Base-by-base conservation (phyloP, 2,888 invertebrate genomes). In the Rhyacophila evoluta region DNA sequence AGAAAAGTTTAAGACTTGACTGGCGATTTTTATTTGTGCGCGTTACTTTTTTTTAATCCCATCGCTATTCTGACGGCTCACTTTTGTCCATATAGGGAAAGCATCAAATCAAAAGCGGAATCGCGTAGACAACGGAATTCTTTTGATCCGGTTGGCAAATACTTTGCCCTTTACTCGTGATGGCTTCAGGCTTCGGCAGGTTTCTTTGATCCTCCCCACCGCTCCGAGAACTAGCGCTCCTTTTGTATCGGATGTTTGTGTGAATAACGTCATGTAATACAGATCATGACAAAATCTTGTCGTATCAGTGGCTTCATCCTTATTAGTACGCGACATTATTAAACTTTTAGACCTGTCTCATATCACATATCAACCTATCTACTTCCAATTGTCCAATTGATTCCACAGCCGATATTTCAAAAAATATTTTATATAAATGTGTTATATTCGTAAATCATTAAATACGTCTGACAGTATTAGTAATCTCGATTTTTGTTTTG, bases 111-210 rank as follows among this genome's bases (percentile, higher is more conserved):
- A 55, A 55, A 19, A 55, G 25, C 25, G 10, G 55, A 25, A 25
- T 55, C 55, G 55, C 55, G 55, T 55, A 55, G 55, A 55, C 55
- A 55, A 55, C 55, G 55, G 55, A 55, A 55, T 55, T 15, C 55
- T 25, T 55, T 55, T 55, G 55, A 55, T 55, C 55, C 55, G 55
- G 55, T 55, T 55, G 55, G 55, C 15, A 55, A 55, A 55, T 25
- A 10, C 10, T 25, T 55, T 55, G 55, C 55, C 55, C 55, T 55
- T 55, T 55, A 55, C 15, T 55, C 55, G 55, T 55, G 55, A 55
- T 19, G 55, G 55, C 55, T 55, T 8, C 55, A 25, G 55, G 55
- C 55, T 55, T 25, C 25, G 55, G 55, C 55, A 19, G 55, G 19
- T 19, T 55, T 10, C 55, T 55, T 55, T 55, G 55, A 55, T 55